Evolutionary conservation across 1,140 invertebrate species (phyloP), one percentile per base, ranked within the genome.

Genomic region (Trichonephila inaurata): DNA sequence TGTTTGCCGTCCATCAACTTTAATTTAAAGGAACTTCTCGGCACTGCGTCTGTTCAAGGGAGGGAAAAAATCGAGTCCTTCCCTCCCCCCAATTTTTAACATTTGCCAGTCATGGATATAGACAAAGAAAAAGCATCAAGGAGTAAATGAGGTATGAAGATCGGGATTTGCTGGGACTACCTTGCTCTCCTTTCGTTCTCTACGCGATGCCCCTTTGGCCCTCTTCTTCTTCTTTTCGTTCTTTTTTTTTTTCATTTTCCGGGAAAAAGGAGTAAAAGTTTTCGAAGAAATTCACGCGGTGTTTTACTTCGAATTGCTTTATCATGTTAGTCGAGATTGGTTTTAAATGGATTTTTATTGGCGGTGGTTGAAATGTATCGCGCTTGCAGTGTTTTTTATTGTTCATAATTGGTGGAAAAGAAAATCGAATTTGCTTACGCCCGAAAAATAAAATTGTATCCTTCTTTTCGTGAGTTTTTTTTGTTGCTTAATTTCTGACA

Each of bases 21-120:
- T 72, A 69, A 89, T 89, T 89, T 89, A 77, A 89, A 89, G 88
- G 88, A 87, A 87, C 85, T 87, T 87, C 60, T 62, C 85, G 85
- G 51, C 44, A 14, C 83, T 33, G n/a, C 24, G 83, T 33, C 77
- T 81, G 24, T 81, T 81, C n/a, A 61, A 86, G 58, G 58, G 58
- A 85, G n/a, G 12, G n/a, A n/a, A 66, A 28, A 69, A 69, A 69
- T 10, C 21, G 2, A 21, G 77, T 58, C 6, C 51, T 10, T n/a
- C 21, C 83, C 44, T 58, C 33, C 77, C 28, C 51, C n/a, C 60
- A 14, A 87, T 28, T 87, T 87, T 64, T 64, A 87, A 87, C 85
- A 64, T 87, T 87, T 33, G 60, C 60, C 85, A 87, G 85, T 87
- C 60, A 87, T 18, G 85, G 58, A 61, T 87, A 60, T n/a, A 61